Conservation (phyloP, 2,113 vertebrate species). For the Gila orcuttii region DNA sequence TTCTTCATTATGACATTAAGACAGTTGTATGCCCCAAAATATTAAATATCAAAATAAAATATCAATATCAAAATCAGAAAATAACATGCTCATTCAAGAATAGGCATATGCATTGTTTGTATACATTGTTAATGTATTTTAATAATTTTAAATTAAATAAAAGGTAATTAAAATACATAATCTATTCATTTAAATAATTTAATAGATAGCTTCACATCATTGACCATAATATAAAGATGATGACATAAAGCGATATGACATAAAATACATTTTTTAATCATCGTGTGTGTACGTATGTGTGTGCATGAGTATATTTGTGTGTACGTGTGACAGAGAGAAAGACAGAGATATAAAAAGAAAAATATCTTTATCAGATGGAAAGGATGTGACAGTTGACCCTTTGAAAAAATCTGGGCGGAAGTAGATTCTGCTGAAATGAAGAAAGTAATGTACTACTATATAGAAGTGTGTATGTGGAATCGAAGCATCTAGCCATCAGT, state of each 20-base stretch:
- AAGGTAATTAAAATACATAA: background rate
- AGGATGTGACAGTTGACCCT: conserved; percentile 19
- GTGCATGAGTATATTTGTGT: background rate
- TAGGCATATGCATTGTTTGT: background rate
- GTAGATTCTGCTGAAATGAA: conserved; percentile 22
- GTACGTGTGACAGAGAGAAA: background rate
- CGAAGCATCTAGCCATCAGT: background rate
- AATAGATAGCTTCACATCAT: background rate
- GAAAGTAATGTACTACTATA: background rate
- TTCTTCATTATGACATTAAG: no score
- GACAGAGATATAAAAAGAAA: background rate
- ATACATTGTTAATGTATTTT: background rate
- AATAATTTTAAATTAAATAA: background rate
- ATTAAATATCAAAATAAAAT: background rate
- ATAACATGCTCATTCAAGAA: background rate
- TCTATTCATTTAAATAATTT: background rate
- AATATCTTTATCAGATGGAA: background rate
- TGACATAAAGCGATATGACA: background rate
- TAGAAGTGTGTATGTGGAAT: background rate
- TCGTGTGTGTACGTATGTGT: background rate
- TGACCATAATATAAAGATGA: background rate
- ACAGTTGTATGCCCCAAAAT: no score
- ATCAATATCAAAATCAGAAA: background rate
- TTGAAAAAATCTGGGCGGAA: background rate
- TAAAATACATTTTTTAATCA: background rate